Evolutionary conservation across 2,888 invertebrate species (phyloP), one percentile per base, ranked within the genome.

Genomic region (Hoplodrina ambigua): DNA sequence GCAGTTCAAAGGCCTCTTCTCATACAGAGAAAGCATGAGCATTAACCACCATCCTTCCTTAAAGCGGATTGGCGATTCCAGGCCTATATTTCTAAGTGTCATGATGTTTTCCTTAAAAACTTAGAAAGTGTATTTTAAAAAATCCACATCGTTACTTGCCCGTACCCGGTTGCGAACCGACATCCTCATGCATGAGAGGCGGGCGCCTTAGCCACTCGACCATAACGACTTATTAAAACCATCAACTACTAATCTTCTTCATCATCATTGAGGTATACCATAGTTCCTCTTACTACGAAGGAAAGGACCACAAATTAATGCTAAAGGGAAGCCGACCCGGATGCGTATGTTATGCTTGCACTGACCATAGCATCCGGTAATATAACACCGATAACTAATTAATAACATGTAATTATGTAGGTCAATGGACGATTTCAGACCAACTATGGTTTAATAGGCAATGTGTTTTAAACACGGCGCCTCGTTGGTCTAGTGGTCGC

Each of bases 291-390:
- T 13, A 49, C 41, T 37, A 33, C 53, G 11, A 11, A 44, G n/a
- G 41, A 62, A 60, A n/a, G 46, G 44, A 60, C 62, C 55, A 67
- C 11, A 33, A 77, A 57, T 71, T 20, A 64, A 71, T 76, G 25
- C 57, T 8, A 76, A 77, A 67, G 54, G 81, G 78, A 81, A 78
- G 64, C 72, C 56, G 54, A n/a, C 46, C 64, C 81, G 75, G 69
- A 69, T 60, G 72, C 50, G 58, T 58, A 54, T 60, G 63, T 67
- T 57, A 54, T 55, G 68, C 60, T 72, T 60, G 69, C 69, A 67
- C 37, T 75, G 72, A 76, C 84, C 83, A 75, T 69, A 46, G 58
- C 83, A 62, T 85, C 84, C 84, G 80, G 80, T 68, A 75, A 70
- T 79, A 63, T 75, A 69, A 72, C 61, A 73, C 56, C 57, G 67